Evolutionary conservation across 2,888 invertebrate species (phyloP), one percentile per base, ranked within the genome.

Genomic region (Quadriops clusia): DNA sequence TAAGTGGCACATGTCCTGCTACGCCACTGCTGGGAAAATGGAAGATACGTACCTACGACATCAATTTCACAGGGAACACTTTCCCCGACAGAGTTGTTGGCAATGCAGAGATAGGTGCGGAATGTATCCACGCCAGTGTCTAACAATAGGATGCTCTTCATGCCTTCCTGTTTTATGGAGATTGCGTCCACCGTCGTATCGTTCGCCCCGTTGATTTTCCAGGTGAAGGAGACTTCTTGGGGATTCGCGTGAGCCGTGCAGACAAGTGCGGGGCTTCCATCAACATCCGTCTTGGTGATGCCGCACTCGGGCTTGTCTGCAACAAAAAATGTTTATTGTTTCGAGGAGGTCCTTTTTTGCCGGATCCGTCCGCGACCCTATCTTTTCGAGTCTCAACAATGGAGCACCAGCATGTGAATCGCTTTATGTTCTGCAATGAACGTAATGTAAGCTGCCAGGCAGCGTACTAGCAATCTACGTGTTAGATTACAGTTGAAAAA

Each of bases 211-310:
- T 84, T 84, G 38, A 86, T 69, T 48, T 74, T 77, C 90, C 91
- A 91, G 16, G 70, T 68, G 64, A 87, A 91, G 33, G 74, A 70
- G 44, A 81, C 80, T 43, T 76, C 70, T 24, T 67, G 62, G 1
- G 91, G 90, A 61, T 89, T 89, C 10, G 86, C 85, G 33, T 68
- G 65, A 1, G 84, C 86, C 12, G 77, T 77, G 58, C 91, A 91
- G 20, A 82, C 72, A 30, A 90, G 64, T 31, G 81, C 76, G 54
- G 81, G 77, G 40, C 74, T 72, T 15, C 84, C 84, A 37, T 83
- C 71, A 30, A 46, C 50, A 51, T 80, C 77, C 20, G 67, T 69
- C 46, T 77, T 74, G 38, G 77, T 74, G 46, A 91, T 81, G 30
- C 76, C 74, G 54, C 90, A 91, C 49, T 81, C 80, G 2, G 90